phyloP scores from a whole-genome alignment of 2,797 vertebrate species.

The Microctenopoma lineatum region DNA sequence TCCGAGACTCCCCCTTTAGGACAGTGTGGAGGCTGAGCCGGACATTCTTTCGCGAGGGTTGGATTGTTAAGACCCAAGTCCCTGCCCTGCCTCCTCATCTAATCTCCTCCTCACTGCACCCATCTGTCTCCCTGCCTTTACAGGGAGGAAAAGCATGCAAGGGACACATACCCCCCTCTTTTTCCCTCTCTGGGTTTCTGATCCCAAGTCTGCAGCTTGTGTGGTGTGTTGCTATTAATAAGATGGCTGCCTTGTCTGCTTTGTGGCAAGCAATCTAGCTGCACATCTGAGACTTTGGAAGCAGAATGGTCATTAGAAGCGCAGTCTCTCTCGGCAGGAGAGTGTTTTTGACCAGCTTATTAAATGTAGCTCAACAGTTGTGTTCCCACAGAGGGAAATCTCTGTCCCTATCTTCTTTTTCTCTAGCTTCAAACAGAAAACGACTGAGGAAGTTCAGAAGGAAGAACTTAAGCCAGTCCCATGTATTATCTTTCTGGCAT shows the following conservation, averaged over 20 bases:
- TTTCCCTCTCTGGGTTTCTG: slow-evolving; percentile 43
- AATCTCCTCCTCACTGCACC: slow-evolving; percentile 72
- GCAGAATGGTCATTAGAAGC: slow-evolving; percentile 81
- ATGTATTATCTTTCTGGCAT: slow-evolving; percentile 81
- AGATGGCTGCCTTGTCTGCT: slow-evolving; percentile 74
- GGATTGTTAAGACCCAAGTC: slow-evolving; percentile 60
- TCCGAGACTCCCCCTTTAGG: slow-evolving; percentile 42
- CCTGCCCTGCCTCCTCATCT: slow-evolving; percentile 70
- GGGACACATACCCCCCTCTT: slow-evolving; percentile 31
- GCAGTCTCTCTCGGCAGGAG: slow-evolving; percentile 73
- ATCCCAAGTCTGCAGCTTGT: slow-evolving; percentile 60
- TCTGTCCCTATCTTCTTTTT: slow-evolving; percentile 59
- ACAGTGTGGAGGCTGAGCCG: slow-evolving; percentile 44
- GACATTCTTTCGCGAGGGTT: slow-evolving; percentile 61
- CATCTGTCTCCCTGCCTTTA: slow-evolving; percentile 73
- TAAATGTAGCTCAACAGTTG: slow-evolving; percentile 83
- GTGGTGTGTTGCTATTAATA: slow-evolving; percentile 75
- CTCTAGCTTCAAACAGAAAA: slow-evolving; percentile 71
- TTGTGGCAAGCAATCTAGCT: slow-evolving; percentile 69
- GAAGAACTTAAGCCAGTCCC: slow-evolving; percentile 78
- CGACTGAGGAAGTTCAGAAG: slow-evolving; percentile 74
- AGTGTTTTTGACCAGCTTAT: slow-evolving; percentile 80
- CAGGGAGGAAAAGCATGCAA: slow-evolving; percentile 65
- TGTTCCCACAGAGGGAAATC: slow-evolving; percentile 71
- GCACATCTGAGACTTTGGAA: slow-evolving; percentile 78